These are phyloP conservation scores for Pipistrellus pygmaeus DNA, from an alignment of 2,797 vertebrate species.

Conservation along the genomic window DNA sequence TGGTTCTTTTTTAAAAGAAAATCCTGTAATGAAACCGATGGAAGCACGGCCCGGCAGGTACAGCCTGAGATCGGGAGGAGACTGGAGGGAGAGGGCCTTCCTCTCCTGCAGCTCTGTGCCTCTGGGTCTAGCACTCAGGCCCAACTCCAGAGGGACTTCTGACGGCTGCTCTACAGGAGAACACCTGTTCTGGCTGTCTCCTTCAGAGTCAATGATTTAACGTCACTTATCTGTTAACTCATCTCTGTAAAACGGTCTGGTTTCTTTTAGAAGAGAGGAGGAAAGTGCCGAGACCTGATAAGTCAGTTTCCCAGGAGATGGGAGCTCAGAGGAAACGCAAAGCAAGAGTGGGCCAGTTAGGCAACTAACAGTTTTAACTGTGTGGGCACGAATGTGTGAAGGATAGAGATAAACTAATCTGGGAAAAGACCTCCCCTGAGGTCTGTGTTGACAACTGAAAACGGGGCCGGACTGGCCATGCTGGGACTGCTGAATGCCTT, in stretches of 20 bases:
- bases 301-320: background rate
- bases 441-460: background rate
- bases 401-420: background rate
- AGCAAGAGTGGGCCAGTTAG: background rate
- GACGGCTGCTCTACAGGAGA: background rate
- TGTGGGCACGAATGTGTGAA: background rate
- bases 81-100: background rate
- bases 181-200: background rate
- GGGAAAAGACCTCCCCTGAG: background rate
- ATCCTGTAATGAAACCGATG: background rate
- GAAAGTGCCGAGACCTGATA: background rate
- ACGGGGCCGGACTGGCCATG: rapidly evolving
- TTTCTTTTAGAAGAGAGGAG: conserved; percentile 21
- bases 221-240: background rate
- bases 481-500: background rate
- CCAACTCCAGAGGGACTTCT: background rate
- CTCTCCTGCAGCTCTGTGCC: background rate
- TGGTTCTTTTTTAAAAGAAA: conserved; percentile 16
- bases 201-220: background rate
- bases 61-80: background rate
- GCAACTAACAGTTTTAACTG: background rate
- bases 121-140: background rate
- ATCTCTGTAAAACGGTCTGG: background rate
- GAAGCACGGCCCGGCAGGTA: background rate
- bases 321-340: background rate